phyloP scores from a whole-genome alignment of 2,113 vertebrate genomes.

The Neogobius melanostomus region DNA sequence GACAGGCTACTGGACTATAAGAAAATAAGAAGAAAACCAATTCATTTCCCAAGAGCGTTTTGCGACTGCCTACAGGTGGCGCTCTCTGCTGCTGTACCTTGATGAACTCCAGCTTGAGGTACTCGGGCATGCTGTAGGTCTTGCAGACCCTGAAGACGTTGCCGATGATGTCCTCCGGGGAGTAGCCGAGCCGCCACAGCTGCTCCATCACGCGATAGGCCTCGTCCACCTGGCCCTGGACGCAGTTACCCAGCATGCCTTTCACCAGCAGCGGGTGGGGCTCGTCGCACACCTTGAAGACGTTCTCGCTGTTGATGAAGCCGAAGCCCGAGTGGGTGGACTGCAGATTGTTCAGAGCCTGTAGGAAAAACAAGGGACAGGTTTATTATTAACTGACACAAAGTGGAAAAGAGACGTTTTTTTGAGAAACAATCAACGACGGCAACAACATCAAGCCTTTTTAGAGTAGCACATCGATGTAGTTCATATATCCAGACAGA shows the following conservation, averaged over 20 bases:
- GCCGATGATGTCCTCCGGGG: slow-evolving; percentile 94
- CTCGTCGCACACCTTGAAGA: slow-evolving; percentile 98
- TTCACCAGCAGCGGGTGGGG: slow-evolving; percentile 96
- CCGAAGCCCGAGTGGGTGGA: slow-evolving; percentile 94
- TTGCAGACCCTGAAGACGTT: slow-evolving; percentile 98
- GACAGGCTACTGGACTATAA: too few species aligned
- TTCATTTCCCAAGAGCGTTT: too few species aligned
- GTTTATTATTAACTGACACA: too few species aligned
- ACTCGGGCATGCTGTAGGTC: slow-evolving; percentile 94
- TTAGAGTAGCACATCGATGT: too few species aligned
- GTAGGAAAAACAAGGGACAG: not conserved
- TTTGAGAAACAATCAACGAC: too few species aligned
- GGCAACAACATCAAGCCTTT: too few species aligned
- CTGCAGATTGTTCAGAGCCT: slow-evolving; percentile 97
- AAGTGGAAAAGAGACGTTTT: too few species aligned
- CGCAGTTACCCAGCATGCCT: slow-evolving; percentile 92
- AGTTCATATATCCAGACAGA: too few species aligned
- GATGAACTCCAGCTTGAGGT: slow-evolving; percentile 95
- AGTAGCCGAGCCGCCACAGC: slow-evolving; percentile 95
- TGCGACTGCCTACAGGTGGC: not conserved
- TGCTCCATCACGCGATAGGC: slow-evolving; percentile 96
- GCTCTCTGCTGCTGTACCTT: slow-evolving; percentile 77
- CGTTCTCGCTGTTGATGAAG: slow-evolving; percentile 94
- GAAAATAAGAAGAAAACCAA: not conserved
- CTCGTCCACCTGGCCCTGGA: slow-evolving; percentile 85